Base-by-base conservation (phyloP, 2,888 invertebrate species). In the Teinopalpus imperialis region DNA sequence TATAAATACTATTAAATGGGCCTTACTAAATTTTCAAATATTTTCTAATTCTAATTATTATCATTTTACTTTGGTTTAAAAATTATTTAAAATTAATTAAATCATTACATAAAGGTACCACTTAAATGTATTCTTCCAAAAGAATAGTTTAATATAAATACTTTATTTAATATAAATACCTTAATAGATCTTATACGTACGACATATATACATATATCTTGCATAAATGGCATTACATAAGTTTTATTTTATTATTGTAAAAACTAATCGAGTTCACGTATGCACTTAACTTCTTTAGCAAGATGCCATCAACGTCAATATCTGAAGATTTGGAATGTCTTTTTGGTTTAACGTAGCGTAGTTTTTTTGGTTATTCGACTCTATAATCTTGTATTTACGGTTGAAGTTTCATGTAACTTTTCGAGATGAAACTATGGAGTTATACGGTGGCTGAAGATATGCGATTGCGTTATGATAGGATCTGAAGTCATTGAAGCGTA, bases 391-490 rank as follows among this genome's bases (percentile, higher is more conserved):
- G n/a, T 18, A 5, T 3, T 35, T 71, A 81, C 61, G 66, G 78
- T 72, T 66, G 54, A 61, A 29, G 61, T 32, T 44, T 21, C 18
- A n/a, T 13, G 43, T 24, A 18, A 23, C 23, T 7, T 2, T 27
- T 26, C 23, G n/a, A 46, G 43, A 29, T 69, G 52, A 63, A 56
- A 77, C 77, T 43, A 50, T 80, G 59, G 76, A 67, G 51, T 27
- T 59, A 49, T 67, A 57, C 34, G 42, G 27, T 46, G 50, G 49
- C 51, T 55, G 56, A 57, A 66, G 73, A 76, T 78, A 82, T 83
- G 77, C 80, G 76, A 87, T 85, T 85, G 81, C 85, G 81, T 82
- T 88, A 85, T 87, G 87, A 87, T 87, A 81, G 87, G 87, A 88
- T 88, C 85, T 76, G 87, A 69, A 74, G 75, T 78, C 83, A 76